Percentiles rank a stretch among this genome's conserved stretches.
Conservation (phyloP, 2,797 vertebrate species). For the Macropus fuliginosus region DNA sequence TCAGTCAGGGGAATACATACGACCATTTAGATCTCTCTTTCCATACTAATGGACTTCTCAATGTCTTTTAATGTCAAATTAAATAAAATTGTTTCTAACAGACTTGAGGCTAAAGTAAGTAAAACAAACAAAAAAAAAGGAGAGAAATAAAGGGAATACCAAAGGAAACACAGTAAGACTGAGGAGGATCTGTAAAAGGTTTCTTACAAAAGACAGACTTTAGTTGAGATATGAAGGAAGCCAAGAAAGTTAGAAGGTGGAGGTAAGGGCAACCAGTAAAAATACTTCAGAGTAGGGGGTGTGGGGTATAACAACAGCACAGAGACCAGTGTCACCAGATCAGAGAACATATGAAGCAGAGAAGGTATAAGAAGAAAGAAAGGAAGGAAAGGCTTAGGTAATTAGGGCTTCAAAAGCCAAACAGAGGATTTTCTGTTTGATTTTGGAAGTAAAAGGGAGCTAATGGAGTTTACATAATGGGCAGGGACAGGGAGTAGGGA, state of each 20-base stretch:
- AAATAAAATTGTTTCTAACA: background rate
- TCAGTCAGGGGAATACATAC: background rate
- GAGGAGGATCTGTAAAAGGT: background rate
- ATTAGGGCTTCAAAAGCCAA: background rate
- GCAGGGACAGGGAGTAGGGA: slow-evolving; percentile 36
- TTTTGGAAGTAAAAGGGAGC: background rate
- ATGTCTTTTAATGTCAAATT: background rate
- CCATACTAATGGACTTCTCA: background rate
- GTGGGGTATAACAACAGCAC: background rate
- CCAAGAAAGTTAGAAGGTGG: background rate
- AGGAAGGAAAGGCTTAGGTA: background rate
- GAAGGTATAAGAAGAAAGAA: background rate
- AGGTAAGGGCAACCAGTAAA: background rate
- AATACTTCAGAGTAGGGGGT: background rate
- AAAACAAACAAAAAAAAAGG: background rate
- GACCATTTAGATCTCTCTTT: background rate
- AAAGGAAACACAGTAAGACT: background rate
- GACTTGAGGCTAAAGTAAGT: background rate
- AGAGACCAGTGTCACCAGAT: background rate
- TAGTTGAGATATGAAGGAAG: background rate
- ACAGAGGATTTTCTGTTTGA: background rate
- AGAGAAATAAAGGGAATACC: background rate
- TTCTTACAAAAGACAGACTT: background rate
- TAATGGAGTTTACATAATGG: background rate
- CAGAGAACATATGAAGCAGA: background rate